phyloP scores from a whole-genome alignment of 64 coral and sea anemone genomes.

The Dendronephthya gigantea region DNA sequence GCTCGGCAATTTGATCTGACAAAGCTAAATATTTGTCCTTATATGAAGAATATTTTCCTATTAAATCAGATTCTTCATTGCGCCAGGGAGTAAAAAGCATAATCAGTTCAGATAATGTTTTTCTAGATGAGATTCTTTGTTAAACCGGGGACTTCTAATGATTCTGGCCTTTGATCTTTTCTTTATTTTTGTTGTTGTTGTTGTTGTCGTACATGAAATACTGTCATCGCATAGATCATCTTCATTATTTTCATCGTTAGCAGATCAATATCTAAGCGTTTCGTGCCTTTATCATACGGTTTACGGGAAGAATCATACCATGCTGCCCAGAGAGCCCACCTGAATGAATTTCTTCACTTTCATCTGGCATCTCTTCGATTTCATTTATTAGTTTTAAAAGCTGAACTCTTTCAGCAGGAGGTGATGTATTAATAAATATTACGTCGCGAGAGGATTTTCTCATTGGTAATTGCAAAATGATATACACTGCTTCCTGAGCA shows the following conservation, averaged over 20 bases:
- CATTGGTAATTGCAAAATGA: neutral
- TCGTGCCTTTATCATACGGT: neutral
- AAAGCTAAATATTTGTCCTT: neutral
- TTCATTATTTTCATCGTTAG: slow-evolving; percentile 6
- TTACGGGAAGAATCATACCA: neutral
- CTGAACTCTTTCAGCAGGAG: neutral
- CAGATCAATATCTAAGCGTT: neutral
- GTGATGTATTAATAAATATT: neutral
- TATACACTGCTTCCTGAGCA: neutral
- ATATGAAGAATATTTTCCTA: neutral
- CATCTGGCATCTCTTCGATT: neutral
- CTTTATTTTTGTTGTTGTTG: neutral
- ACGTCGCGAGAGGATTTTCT: neutral
- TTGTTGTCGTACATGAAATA: too few species aligned
- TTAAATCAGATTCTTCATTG: neutral
- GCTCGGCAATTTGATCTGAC: neutral
- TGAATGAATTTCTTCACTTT: neutral
- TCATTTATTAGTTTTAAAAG: neutral
- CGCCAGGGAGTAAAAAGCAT: slow-evolving; percentile 1
- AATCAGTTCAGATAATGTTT: slow-evolving; percentile 12
- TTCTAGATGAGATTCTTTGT: neutral
- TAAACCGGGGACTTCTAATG: neutral
- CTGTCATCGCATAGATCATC: neutral
- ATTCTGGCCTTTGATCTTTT: neutral
- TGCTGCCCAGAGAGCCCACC: too few species aligned